phyloP scores from a whole-genome alignment of 1,140 invertebrate species.

The Drosophila funebris region DNA sequence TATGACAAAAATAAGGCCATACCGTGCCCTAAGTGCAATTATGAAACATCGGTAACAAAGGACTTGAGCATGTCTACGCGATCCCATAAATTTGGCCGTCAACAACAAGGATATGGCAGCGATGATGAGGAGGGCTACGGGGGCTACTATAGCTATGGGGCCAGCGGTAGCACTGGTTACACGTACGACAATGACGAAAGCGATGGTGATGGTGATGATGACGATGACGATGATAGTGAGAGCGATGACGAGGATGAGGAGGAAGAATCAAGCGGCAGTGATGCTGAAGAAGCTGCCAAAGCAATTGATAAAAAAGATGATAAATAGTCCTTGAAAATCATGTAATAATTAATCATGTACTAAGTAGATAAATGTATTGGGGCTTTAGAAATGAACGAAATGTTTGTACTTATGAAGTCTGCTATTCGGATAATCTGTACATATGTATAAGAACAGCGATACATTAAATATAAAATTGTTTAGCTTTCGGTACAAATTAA shows the following conservation, averaged over 20 bases:
- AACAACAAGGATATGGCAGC: slow-evolving; percentile 87
- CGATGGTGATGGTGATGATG: slow-evolving; percentile 84
- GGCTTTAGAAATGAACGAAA: neutral
- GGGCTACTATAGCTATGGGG: slow-evolving; percentile 83
- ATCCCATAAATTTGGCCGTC: slow-evolving; percentile 92
- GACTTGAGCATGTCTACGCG: slow-evolving; percentile 97
- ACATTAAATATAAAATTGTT: too few relatives aligned
- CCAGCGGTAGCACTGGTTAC: slow-evolving; percentile 83
- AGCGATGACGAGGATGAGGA: slow-evolving; percentile 85
- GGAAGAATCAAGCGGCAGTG: slow-evolving; percentile 44
- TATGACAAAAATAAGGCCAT: slow-evolving; percentile 94
- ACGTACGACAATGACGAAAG: slow-evolving; percentile 85
- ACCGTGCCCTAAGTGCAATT: slow-evolving; percentile 97
- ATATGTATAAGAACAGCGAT: too few relatives aligned
- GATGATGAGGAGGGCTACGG: slow-evolving; percentile 86
- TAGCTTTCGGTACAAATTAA: neutral
- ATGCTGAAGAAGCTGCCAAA: slow-evolving; percentile 41
- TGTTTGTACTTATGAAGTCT: too few relatives aligned
- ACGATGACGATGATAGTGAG: slow-evolving; percentile 84
- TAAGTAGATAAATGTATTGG: slow-evolving; percentile 9
- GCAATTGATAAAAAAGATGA: slow-evolving; percentile 35
- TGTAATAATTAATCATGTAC: neutral
- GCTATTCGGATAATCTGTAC: too few relatives aligned
- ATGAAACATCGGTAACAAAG: slow-evolving; percentile 95
- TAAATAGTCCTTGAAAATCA: slow-evolving; percentile 15